Evolutionary conservation across 1,140 invertebrate genomes (phyloP).

Genomic region (Campoletis sonorensis): DNA sequence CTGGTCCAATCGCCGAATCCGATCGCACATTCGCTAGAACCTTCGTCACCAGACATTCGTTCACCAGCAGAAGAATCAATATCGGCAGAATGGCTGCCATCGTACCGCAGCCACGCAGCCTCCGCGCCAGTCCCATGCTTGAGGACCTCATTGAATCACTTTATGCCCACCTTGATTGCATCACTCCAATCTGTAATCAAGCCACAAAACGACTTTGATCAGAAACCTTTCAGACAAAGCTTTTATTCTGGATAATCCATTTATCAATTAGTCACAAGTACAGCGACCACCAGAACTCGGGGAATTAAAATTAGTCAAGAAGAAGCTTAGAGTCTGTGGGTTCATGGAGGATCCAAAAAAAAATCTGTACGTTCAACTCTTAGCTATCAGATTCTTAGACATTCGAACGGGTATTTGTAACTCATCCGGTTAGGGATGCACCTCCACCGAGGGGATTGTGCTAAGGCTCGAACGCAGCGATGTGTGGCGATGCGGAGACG

Average conservation of each 20-base stretch:
- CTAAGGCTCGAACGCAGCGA: neutral
- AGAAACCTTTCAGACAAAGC: constrained; percentile 4
- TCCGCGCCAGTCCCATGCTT: constrained; percentile 61
- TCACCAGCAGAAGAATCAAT: constrained; percentile 45
- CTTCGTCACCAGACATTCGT: constrained; percentile 35
- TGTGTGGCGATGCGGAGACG: neutral
- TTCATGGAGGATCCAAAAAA: neutral
- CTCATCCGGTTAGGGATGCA: neutral
- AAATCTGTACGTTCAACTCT: too few relatives aligned
- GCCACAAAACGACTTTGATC: constrained; percentile 42
- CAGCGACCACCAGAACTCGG: neutral
- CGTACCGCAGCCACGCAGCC: constrained; percentile 47
- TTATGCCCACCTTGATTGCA: constrained; percentile 64
- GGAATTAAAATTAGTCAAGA: too few relatives aligned
- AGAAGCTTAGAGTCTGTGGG: too few relatives aligned
- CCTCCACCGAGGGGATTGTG: neutral
- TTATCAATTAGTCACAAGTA: constrained; percentile 24
- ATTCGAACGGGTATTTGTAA: neutral
- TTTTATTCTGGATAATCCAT: neutral
- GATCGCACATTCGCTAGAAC: constrained; percentile 52
- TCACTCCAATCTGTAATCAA: constrained; percentile 67
- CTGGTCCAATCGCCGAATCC: constrained; percentile 52
- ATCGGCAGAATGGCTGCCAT: constrained; percentile 49
- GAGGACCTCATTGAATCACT: constrained; percentile 41
- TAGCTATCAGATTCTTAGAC: neutral